Evolutionary conservation across 2,888 invertebrate genomes (phyloP), one percentile per base, ranked within the genome.

Genomic region (Drosophila kuntzei): DNA sequence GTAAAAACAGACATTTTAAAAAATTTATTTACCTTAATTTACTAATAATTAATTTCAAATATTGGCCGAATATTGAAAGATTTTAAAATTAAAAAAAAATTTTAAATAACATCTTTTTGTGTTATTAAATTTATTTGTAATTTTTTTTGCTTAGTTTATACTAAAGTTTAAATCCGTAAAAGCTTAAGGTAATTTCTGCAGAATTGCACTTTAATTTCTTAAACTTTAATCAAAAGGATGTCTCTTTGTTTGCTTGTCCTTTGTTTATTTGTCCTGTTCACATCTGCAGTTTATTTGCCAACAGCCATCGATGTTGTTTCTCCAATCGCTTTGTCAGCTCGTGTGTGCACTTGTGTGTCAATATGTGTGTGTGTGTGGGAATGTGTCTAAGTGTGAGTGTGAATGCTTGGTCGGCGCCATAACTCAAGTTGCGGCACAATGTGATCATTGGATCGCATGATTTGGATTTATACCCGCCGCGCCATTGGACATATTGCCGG

Each of bases 391-490:
- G 32, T 62, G 39, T 68, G 62, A 46, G 39, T 46, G 54, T 64
- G 55, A 49, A 49, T 72, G 16, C 58, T 60, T 70, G 76, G 37
- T 66, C 77, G 71, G 69, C 77, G 89, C 84, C 80, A 88, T 89
- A 88, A 87, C 67, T 88, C 86, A 86, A 85, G 89, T 79, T 82
- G 89, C 57, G 74, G 79, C 74, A 85, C 80, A 85, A 89, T 85
- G 88, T 86, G 85, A 85, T 85, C 85, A 85, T 76, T 85, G 89
- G 85, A 87, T 89, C 83, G 85, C 87, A 86, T 85, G 89, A 85
- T 89, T 85, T 89, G 88, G 83, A 85, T 85, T 89, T 85, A 89
- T 86, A 73, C 80, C 73, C 75, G 72, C 67, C 80, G 85, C 73
- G 62, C 79, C 75, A 90, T 87, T 90, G 88, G 83, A 89, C 90